Percentiles rank a stretch among this genome's conserved stretches.
phyloP scores from a whole-genome alignment of 37 sponge, comb jelly and placozoan species.

The Chondrosia reniformis region DNA sequence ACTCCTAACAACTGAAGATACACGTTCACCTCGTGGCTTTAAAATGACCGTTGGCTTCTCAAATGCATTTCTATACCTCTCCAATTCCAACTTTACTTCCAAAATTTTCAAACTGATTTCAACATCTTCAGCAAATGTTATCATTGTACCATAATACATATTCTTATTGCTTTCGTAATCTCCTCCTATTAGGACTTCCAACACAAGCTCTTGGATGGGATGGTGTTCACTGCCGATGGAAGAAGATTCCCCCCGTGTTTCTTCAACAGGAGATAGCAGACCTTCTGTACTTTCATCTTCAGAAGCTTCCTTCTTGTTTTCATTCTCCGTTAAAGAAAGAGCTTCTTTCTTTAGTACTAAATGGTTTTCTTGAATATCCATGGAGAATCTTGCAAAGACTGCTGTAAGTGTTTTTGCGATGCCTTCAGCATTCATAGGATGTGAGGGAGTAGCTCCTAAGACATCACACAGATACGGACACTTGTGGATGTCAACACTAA shows the following conservation, averaged over 20 bases:
- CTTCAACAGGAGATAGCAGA: slow-evolving; percentile 1
- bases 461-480: background rate
- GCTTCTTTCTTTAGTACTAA: too few species aligned
- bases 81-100: background rate
- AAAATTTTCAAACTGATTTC: background rate
- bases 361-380: background rate
- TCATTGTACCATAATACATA: background rate
- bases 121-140: background rate
- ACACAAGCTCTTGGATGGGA: background rate
- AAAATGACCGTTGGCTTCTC: background rate
- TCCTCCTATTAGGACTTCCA: background rate
- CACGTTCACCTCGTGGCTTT: background rate
- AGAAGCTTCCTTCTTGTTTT: background rate
- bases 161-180: background rate
- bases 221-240: background rate
- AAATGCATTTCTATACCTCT: background rate
- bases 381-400: background rate
- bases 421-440: background rate
- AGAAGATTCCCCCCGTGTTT: background rate
- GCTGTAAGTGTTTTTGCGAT: background rate
- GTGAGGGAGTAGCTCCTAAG: background rate
- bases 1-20: background rate
- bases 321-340: too few species aligned
- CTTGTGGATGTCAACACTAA: background rate
- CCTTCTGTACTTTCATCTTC: background rate